Percentiles rank a stretch among this genome's conserved stretches.
Conservation (phyloP, 2,113 vertebrate genomes). For the Aphelocoma coerulescens region DNA sequence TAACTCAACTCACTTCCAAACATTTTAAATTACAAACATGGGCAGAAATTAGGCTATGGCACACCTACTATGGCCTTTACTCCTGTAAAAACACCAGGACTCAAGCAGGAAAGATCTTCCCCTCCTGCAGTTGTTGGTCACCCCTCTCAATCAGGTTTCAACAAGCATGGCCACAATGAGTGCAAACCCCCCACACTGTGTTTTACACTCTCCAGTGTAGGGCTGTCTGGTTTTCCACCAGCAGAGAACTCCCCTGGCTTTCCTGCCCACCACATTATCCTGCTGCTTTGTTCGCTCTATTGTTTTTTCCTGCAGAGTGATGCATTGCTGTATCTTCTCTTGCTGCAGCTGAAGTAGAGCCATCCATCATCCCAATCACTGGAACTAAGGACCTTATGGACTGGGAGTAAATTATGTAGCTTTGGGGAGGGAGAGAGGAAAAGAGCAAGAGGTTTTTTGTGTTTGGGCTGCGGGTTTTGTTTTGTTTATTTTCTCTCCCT, state of each 20-base stretch:
- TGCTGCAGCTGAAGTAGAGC: constrained; percentile 64
- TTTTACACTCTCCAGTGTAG: constrained; percentile 34
- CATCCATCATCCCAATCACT: constrained; percentile 77
- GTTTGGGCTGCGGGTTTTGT: not conserved
- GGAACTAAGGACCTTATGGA: constrained; percentile 72
- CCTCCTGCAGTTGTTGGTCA: not conserved
- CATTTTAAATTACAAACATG: not conserved
- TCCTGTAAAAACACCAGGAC: not conserved
- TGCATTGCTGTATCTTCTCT: constrained; percentile 63
- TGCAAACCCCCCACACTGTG: not conserved
- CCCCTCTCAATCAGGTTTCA: not conserved
- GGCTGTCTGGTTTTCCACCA: constrained; percentile 36
- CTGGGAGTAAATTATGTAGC: constrained; percentile 77
- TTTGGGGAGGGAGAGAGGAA: not conserved
- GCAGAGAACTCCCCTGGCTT: constrained; percentile 60
- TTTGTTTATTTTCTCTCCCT: constrained; percentile 7
- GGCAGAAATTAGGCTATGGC: not conserved
- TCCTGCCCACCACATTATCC: constrained; percentile 42
- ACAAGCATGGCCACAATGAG: not conserved
- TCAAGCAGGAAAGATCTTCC: constrained; percentile 16
- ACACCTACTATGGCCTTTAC: not conserved
- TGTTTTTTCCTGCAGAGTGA: constrained; percentile 68
- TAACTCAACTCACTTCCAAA: not conserved
- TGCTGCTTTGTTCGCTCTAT: constrained; percentile 63
- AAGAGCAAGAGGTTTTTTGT: not conserved